Evolutionary conservation across 2,888 invertebrate genomes (phyloP), one percentile per base, ranked within the genome.

Genomic region (Mactromeris polynyma): DNA sequence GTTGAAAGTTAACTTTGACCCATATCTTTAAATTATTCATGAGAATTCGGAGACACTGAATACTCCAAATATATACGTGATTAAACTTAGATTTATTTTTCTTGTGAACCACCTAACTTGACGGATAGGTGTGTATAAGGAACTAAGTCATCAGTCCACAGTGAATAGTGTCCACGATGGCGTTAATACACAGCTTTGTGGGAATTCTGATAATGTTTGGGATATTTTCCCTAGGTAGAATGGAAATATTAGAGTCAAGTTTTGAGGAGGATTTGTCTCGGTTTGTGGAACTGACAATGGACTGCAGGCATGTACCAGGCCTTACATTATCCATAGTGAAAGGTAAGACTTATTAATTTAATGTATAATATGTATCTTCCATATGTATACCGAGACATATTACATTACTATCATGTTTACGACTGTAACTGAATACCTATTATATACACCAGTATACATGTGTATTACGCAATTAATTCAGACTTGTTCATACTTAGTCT

Each of bases 221-320:
- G 33, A 33, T 73, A 19, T 33, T 73, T 73, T 73, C 73, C 3
- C 36, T 17, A 73, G 19, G 6, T 51, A 26, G 14, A 31, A 31
- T 19, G 19, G 54, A 19, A 21, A 69, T 91, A 7, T 86, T 91
- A 58, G 85, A 87, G 40, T 11, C 64, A 3, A 73, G 40, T 6
- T 88, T 88, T 31, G 91, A 88, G 46, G 33, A 42, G 1, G 58
- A 88, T 1, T n/a, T 91, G 7, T 69, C 73, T 3, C 17, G 31
- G 11, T 88, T 79, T 38, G 83, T 91, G 0, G 38, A 88, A 17
- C 42, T 33, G 17, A 91, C 88, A 3, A 88, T 91, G 88, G 82
- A 85, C 33, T 91, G 91, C 64, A 58, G 87, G 9, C 88, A 87
- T 58, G 80, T 91, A 14, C 91, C 91, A n/a, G 91, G 91, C 4